A percentile compares a stretch with the other conserved stretches of the same genome.
phyloP scores from a whole-genome alignment of 2,113 vertebrate genomes.

The Phyllostomus hastatus region DNA sequence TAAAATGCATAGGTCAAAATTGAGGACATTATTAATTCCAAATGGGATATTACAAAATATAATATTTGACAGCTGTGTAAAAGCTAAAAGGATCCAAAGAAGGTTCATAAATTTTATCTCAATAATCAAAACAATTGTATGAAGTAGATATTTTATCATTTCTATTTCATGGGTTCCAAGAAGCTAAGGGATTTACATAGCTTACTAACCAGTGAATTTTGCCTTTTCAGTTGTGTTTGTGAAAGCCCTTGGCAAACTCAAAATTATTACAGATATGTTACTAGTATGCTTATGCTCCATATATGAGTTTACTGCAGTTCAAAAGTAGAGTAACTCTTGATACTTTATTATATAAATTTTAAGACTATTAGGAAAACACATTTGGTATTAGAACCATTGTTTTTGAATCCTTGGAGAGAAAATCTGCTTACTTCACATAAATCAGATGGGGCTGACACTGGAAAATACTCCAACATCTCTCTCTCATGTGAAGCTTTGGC shows the following conservation, averaged over 20 bases:
- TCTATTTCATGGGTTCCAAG: conserved; percentile 34
- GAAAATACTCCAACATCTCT: conserved; percentile 40
- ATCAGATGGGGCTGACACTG: conserved; percentile 4
- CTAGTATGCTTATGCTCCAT: background rate
- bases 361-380: background rate
- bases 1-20: background rate
- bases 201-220: background rate
- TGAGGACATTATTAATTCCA: conserved; percentile 46
- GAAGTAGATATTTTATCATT: conserved; percentile 48
- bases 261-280: background rate
- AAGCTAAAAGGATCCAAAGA: conserved; percentile 20
- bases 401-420: background rate
- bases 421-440: conserved; percentile 31
- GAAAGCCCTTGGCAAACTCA: background rate
- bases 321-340: background rate
- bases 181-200: background rate
- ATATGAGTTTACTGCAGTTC: background rate
- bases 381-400: background rate
- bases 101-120: conserved; percentile 47
- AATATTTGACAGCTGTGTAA: conserved; percentile 40
- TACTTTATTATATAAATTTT: background rate
- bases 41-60: conserved; percentile 22
- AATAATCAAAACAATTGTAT: conserved; percentile 50
- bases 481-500: conserved; percentile 28
- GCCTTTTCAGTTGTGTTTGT: background rate